These are phyloP conservation scores for Pyrrhosoma nymphula DNA, from an alignment of 2,888 invertebrate genomes.

Conservation along the genomic window DNA sequence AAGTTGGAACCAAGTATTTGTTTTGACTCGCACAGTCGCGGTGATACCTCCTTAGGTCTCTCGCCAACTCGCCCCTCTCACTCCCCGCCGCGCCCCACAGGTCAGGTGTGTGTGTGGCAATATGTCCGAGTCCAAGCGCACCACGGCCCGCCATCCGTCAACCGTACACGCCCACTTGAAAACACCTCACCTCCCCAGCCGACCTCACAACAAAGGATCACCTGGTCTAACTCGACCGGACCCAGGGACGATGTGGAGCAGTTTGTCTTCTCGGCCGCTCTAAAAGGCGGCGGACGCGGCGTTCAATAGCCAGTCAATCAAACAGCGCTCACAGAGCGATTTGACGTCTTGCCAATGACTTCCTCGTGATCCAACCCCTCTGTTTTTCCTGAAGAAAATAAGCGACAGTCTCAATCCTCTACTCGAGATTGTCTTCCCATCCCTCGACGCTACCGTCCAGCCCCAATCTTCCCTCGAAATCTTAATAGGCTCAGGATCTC, in stretches of 20 bases:
- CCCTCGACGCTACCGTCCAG: not conserved
- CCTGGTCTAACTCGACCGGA: not conserved
- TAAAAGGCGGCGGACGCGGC: not conserved
- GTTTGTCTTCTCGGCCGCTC: not conserved
- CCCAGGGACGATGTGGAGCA: not conserved
- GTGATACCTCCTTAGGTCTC: too few species aligned
- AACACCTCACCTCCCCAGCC: not conserved
- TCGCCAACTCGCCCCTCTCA: too few species aligned
- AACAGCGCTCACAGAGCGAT: not conserved
- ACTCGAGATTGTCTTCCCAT: not conserved
- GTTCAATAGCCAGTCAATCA: not conserved
- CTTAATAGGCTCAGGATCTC: not conserved
- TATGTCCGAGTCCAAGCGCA: not conserved
- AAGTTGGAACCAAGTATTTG: too few species aligned
- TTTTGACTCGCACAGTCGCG: too few species aligned
- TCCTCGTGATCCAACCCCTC: not conserved
- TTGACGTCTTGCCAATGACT: not conserved
- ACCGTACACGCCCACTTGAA: not conserved
- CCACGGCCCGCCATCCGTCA: not conserved
- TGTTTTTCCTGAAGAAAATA: not conserved
- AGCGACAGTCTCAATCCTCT: not conserved
- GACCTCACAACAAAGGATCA: not conserved
- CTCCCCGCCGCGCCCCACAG: too few species aligned
- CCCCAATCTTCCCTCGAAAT: not conserved
- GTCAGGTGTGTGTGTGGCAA: not conserved